Evolutionary conservation across 1,140 invertebrate genomes (phyloP).

Genomic region (Drosophila dunni): DNA sequence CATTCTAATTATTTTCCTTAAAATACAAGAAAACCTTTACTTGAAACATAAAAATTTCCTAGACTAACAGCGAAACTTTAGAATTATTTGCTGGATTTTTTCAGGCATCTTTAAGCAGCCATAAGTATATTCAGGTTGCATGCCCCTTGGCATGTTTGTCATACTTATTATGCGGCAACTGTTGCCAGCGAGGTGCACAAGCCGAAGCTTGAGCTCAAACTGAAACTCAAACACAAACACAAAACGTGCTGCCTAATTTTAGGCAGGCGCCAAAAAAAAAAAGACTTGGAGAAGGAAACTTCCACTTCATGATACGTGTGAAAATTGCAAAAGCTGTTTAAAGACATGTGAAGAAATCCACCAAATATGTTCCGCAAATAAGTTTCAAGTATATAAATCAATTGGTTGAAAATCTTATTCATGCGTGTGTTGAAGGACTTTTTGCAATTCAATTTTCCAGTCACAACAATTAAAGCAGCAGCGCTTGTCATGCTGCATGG

Average conservation of each 20-base stretch:
- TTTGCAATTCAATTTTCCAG: conserved; percentile 72
- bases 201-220: conserved; percentile 11
- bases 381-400: conserved; percentile 41
- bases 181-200: conserved; percentile 50
- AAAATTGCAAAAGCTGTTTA: conserved; percentile 38
- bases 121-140: conserved; percentile 12
- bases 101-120: conserved; percentile 9
- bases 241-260: conserved; percentile 57
- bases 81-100: neutral
- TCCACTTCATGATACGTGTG: conserved; percentile 33
- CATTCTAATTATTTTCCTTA: too few relatives aligned
- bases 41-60: neutral
- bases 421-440: conserved; percentile 3
- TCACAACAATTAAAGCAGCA: conserved; percentile 70
- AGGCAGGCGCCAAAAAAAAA: conserved; percentile 8
- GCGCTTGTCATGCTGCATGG: conserved; percentile 49
- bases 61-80: neutral
- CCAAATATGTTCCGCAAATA: conserved; percentile 40
- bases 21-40: too few relatives aligned
- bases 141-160: conserved; percentile 31
- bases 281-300: conserved; percentile 3
- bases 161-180: conserved; percentile 77
- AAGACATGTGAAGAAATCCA: conserved; percentile 18
- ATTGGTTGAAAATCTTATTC: conserved; percentile 28
- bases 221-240: conserved; percentile 24